phyloP scores from a whole-genome alignment of 2,113 vertebrate genomes.

The Macrotis lagotis region DNA sequence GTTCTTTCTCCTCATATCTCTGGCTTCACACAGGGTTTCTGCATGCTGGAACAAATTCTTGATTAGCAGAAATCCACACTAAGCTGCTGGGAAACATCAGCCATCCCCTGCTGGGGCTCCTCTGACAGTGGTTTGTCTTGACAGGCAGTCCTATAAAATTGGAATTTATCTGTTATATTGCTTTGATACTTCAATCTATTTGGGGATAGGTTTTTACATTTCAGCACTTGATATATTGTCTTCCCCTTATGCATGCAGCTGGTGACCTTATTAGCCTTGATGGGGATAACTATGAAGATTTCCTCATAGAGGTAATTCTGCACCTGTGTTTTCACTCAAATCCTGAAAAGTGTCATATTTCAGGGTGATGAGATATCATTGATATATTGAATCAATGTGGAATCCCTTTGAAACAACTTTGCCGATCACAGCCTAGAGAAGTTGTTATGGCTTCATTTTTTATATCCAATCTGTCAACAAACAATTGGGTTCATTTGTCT shows the following conservation, averaged over 20 bases:
- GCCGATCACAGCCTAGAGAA: not conserved
- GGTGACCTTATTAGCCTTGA: conserved; percentile 30
- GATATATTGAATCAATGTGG: conserved; percentile 34
- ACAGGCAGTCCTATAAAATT: conserved; percentile 50
- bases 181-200: conserved; percentile 56
- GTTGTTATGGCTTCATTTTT: not conserved
- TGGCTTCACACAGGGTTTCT: conserved; percentile 22
- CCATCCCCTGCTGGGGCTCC: conserved; percentile 52
- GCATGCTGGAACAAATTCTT: conserved; percentile 60
- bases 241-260: conserved; percentile 35
- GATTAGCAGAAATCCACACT: conserved; percentile 33
- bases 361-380: conserved; percentile 30
- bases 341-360: conserved; percentile 20
- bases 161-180: conserved; percentile 46
- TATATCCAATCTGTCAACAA: not conserved
- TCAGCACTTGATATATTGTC: conserved; percentile 45
- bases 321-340: conserved; percentile 30
- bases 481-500: not conserved
- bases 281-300: conserved; percentile 1
- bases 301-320: not conserved
- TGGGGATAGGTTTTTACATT: conserved; percentile 51
- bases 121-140: conserved; percentile 56
- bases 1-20: not conserved
- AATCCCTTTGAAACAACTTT: conserved; percentile 24
- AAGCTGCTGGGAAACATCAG: not conserved